Evolutionary conservation across 1,140 invertebrate species (phyloP).

Genomic region (Acromyrmex heyeri): DNA sequence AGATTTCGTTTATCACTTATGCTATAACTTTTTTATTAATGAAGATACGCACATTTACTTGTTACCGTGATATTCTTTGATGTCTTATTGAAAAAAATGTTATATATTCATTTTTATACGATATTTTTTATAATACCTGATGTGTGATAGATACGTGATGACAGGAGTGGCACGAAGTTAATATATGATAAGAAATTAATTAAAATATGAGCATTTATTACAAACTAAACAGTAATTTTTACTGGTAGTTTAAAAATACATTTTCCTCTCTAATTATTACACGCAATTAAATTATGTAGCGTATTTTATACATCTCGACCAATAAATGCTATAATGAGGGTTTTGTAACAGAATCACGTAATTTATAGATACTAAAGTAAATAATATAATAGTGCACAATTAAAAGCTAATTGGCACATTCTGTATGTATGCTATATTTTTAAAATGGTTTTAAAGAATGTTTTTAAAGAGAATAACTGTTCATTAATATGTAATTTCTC

Average conservation of each 20-base stretch:
- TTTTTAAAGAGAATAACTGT: neutral
- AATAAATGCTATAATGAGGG: neutral
- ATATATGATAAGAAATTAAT: neutral
- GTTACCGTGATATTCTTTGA: too few species aligned
- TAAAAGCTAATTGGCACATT: neutral
- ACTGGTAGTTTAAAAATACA: neutral
- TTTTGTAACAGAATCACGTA: neutral
- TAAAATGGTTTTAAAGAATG: neutral
- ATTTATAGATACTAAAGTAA: slow-evolving; percentile 10
- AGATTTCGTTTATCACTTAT: too few species aligned
- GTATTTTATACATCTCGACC: slow-evolving; percentile 9
- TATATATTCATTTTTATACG: too few species aligned
- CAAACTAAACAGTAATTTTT: neutral
- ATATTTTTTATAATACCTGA: neutral
- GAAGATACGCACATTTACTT: too few species aligned
- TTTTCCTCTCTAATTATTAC: neutral
- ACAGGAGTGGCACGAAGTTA: too few species aligned
- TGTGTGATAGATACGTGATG: too few species aligned
- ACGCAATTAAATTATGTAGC: slow-evolving; percentile 12
- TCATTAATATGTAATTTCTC: neutral
- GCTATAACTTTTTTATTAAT: too few species aligned
- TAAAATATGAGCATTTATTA: neutral
- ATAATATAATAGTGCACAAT: neutral
- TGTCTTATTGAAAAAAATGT: too few species aligned
- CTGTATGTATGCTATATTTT: neutral